Base-by-base conservation (phyloP, 1,140 invertebrate genomes). In the Eumaeus atala region DNA sequence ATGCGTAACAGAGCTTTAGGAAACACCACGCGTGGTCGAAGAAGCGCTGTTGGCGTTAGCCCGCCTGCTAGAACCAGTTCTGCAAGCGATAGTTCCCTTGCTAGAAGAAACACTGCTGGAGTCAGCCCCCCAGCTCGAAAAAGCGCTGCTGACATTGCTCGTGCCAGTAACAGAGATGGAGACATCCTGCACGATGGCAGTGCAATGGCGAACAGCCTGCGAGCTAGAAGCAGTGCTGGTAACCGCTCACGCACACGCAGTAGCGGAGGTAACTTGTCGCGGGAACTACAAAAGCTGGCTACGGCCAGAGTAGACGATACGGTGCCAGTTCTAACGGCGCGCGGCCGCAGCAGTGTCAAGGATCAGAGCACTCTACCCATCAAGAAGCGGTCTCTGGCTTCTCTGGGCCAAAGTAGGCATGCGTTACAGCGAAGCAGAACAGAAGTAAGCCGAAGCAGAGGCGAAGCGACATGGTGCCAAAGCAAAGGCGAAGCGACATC, bases 371-470 rank as follows among this genome's bases (percentile, higher is more conserved):
- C 51, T 16, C 49, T 84, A 54, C 81, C 81, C 0, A 61, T 82
- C 7, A 84, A 84, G 56, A 84, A 84, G 57, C 51, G 80, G 1
- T 75, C 73, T n/a, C 34, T 76, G 9, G 60, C 51, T 9, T 44
- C 40, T 6, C 17, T 44, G 40, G 17, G 12, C 7, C 40, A 16
- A 44, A 16, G 7, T 16, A 44, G 16, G 14, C 16, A 44, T 9
- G 40, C 40, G 8, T 9, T 6, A 3, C 21, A 44, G 40, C 12
- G 16, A 16, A 44, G 40, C 14, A 18, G 40, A 16, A 16, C 14
- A 44, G 14, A 14, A 14, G 7, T 16, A 17, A 16, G 40, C 9
- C 40, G 12, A 10, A 44, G 40, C 40, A 17, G 17, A 9, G 40
- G 14, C 14, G 14, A 44, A 16, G 9, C 10, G 10, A 16, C 3